Evolutionary conservation across 92 coral and sea anemone genomes (phyloP), one percentile per base, ranked within the genome.

Genomic region (Epizoanthus scotinus): DNA sequence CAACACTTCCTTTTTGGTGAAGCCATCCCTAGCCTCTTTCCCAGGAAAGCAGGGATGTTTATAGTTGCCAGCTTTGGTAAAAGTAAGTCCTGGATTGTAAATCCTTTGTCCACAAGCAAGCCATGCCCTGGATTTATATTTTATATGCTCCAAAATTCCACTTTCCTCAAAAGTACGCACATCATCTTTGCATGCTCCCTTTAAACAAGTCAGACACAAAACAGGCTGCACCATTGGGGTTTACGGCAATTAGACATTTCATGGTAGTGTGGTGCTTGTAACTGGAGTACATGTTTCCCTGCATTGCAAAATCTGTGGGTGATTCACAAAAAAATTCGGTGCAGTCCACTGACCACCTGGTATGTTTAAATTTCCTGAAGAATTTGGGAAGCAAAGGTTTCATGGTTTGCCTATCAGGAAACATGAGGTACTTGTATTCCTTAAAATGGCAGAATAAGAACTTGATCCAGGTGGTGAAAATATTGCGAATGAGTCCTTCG

Each of bases 1-100:
- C 42, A 81, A 34, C 20, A 34, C 57, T 25, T 81, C 78, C 26
- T 68, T 79, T 22, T 26, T 69, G 6, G 78, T 81, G 21, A 81
- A 49, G 0, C 34, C 69, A 38, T 67, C 38, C 44, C n/a, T n/a
- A n/a, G n/a, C n/a, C 84, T 25, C 60, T 27, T 50, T n/a, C 63
- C 63, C 0, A 80, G 27, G 12, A 81, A 81, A 21, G 85, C 85
- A 47, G 85, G 85, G 0, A 81, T 67, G 27, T 81, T 22, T 14
- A 81, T 81, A 0, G 52, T 54, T 1, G 85, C 85, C 18, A 25
- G 85, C 67, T 44, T 68, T 1, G 83, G 18, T 24, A 63, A 18
- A 22, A 79, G 31, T n/a, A 63, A 63, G 61, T 79, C 31, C 9
- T 79, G 83, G 0, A 79, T 71, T 36, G 83, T 79, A 63, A 79